Evolutionary conservation across 2,113 vertebrate species (phyloP), one percentile per base, ranked within the genome.

Genomic region (Puffinus mauretanicus): DNA sequence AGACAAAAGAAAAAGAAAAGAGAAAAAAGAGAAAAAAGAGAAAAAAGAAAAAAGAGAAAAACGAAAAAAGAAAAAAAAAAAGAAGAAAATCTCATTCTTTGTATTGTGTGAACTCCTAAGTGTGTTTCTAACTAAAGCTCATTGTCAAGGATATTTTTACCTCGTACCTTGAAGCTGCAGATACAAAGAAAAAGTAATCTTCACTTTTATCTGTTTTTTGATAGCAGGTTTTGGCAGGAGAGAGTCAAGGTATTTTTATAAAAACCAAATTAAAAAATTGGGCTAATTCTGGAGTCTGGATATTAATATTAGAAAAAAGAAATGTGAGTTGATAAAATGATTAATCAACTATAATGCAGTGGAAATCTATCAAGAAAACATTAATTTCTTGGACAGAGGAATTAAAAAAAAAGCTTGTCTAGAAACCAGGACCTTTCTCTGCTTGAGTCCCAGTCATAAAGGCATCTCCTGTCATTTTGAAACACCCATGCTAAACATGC

Each of bases 111-210:
- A 92, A 16, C 14, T 79, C 19, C 47, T 60, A 70, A 88, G 47
- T 30, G 7, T 66, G 27, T 75, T 93, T 92, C 91, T 91, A 91
- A 93, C 79, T 86, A 86, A 72, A 96, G 42, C 19, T 82, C 51
- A 81, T 76, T 80, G 52, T 60, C 66, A 88, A 82, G 51, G n/a
- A 44, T 81, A 81, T 83, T 86, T 94, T 96, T 66, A 92, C 34
- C 19, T 82, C 92, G 36, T 73, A 62, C 77, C 16, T 78, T 71
- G 83, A 82, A 92, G 38, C 8, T 75, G 44, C 72, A 92, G 57
- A 40, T 51, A 81, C 7, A 79, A 92, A 82, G 75, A 61, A 30
- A 86, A 67, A 82, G 57, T 66, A 81, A 78, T 80, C 69, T 90
- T 81, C 46, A 49, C n/a, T 8, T 47, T 72, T 76, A 79, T 32